Evolutionary conservation across 2,113 vertebrate genomes (phyloP), one percentile per base, ranked within the genome.

Genomic region (Pelobates fuscus): DNA sequence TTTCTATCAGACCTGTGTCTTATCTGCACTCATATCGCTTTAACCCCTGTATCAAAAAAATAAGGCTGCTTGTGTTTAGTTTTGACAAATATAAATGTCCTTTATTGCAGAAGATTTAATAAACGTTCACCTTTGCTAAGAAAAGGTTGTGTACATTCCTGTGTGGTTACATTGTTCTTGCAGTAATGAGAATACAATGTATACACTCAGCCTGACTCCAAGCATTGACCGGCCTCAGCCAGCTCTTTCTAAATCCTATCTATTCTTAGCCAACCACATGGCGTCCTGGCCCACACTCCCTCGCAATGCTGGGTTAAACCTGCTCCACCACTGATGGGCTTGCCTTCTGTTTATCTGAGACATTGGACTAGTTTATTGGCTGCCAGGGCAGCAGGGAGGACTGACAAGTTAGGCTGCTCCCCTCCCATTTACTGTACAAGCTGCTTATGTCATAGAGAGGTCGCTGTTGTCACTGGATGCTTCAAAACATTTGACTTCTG

Each of bases 331-430:
- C 18, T 75, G 29, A 44, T 24, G 41, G 49, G 62, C 52, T 11
- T 15, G 32, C 44, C 30, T 44, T 24, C 4, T 37, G 52, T 27
- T 57, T 30, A 44, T 23, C 32, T 30, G 23, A 12, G 30, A 24
- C 2, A 17, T 29, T 29, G 2, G 41, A 29, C 25, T 8, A 8
- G 21, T 58, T 15, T n/a, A 75, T 66, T 66, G 71, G 71, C n/a
- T 67, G 32, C 21, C 29, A 26, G 25, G 18, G 6, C 10, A 2
- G 23, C 23, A 26, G 61, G 71, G 67, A 54, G 29, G 67, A 32
- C 4, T 63, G 44, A 67, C 81, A 77, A 64, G 78, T 32, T 78
- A 77, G 80, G 49, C 73, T 73, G 80, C 49, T 57, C 77, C 69
- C n/a, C 49, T 27, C 32, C 55, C 30, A n/a, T 41, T 2, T 66